Evolutionary conservation across 2,888 invertebrate genomes (phyloP), one percentile per base, ranked within the genome.

Genomic region (Dioctria rufipes): DNA sequence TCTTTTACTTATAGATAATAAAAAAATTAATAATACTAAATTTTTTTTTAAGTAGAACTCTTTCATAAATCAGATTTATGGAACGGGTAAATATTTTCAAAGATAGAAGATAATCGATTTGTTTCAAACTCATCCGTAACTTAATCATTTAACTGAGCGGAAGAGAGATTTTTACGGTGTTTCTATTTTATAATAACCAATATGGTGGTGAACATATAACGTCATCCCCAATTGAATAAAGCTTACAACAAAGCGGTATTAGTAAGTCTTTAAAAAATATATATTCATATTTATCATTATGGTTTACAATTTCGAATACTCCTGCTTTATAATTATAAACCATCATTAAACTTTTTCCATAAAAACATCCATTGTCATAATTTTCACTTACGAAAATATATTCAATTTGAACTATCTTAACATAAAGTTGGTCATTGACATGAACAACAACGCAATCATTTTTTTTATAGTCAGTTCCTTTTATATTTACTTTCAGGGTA

Each of bases 281-380:
- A 40, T 65, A 8, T 5, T 65, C 65, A 37, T 65, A 65, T 37
- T 40, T 65, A 6, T 65, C 37, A 6, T 37, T 37, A 37, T 65
- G 25, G 13, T 37, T 39, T 6, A 37, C 37, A 9, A 71, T 8
- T 71, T 71, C 54, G 51, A 51, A 25, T 2, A 71, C 5, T 11
- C 71, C 54, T 71, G 49, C 5, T 54, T 54, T 54, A 54, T n/a
- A n/a, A n/a, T n/a, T n/a, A n/a, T 71, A 71, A 71, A 71, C 2
- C 71, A 51, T 71, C 5, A 37, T n/a, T 2, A 25, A 9, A 37
- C 3, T 49, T 71, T 37, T 71, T 5, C 71, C 71, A 25, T 37
- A 71, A 37, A 71, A 71, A 11, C 25, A 54, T 25, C 25, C 71
- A 11, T 54, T 40, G 25, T 5, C 37, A 54, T 49, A 71, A 71